Percentiles rank a stretch among this genome's conserved stretches.
These are phyloP conservation scores for Agapostemon virescens DNA, from an alignment of 2,888 invertebrate genomes.

Conservation along the genomic window DNA sequence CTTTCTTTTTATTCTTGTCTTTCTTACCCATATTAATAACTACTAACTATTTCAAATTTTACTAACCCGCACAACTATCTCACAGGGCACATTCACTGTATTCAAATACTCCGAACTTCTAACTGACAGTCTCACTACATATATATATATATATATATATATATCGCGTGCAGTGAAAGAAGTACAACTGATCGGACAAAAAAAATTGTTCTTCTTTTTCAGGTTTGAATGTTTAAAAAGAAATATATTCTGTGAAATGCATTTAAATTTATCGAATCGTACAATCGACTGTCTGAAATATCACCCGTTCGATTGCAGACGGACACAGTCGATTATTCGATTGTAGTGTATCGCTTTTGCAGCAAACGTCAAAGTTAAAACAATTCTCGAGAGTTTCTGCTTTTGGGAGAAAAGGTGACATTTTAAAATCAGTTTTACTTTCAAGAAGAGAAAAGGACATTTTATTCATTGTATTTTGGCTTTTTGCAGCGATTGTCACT, in stretches of 20 bases:
- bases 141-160: no score
- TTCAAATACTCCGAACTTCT: no score
- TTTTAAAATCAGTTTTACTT: constrained; percentile 24
- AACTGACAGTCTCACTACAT: no score
- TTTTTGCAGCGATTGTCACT: constrained; percentile 25
- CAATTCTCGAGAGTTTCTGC: constrained; percentile 50
- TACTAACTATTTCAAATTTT: no score
- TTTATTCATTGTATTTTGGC: background rate
- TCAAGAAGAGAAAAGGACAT: constrained; percentile 8
- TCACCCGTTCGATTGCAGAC: constrained; percentile 34
- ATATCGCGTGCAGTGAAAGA: no score
- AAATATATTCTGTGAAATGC: background rate
- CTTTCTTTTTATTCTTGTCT: constrained; percentile 92
- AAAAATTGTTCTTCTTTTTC: no score
- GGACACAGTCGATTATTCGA: constrained; percentile 42
- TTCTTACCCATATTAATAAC: constrained; percentile 90
- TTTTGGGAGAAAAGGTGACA: constrained; percentile 53
- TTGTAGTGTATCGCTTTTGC: constrained; percentile 35
- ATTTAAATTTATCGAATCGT: constrained; percentile 11
- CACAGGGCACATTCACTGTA: no score
- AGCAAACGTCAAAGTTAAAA: constrained; percentile 67
- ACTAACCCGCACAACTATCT: no score
- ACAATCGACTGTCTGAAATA: constrained; percentile 37
- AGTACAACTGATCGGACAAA: no score
- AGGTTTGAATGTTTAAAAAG: background rate